Evolutionary conservation across 2,113 vertebrate species (phyloP).

Genomic region (Clupea harengus): DNA sequence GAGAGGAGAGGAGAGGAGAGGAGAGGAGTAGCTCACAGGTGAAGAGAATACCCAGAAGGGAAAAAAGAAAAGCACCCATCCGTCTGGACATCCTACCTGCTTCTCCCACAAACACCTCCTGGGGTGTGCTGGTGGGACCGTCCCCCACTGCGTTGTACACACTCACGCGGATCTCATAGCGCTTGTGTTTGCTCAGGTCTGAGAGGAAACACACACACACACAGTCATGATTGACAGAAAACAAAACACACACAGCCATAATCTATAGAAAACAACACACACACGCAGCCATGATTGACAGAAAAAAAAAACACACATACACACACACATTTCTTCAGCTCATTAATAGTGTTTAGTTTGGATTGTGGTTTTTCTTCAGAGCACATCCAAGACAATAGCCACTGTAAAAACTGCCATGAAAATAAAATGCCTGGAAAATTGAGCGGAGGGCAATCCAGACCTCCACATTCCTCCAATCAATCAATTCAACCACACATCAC

Average conservation of each 20-base stretch:
- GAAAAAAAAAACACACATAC: not conserved
- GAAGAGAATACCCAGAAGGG: too few species aligned
- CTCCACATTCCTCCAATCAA: not conserved
- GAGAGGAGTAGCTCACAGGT: not conserved
- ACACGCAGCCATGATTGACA: not conserved
- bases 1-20: not conserved
- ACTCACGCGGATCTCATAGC: conserved; percentile 93
- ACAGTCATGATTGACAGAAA: not conserved
- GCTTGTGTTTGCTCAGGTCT: conserved; percentile 92
- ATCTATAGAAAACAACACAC: not conserved
- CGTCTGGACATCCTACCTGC: conserved; percentile 75
- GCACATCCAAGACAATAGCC: not conserved
- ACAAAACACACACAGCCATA: not conserved
- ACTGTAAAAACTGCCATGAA: not conserved
- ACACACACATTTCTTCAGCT: not conserved
- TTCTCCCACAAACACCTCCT: conserved; percentile 97
- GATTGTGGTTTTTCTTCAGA: not conserved
- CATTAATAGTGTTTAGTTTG: not conserved
- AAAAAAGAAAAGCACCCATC: not conserved
- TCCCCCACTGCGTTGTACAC: conserved; percentile 92
- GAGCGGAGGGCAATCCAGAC: not conserved
- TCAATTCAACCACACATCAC: not conserved
- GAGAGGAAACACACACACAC: conserved; percentile 33
- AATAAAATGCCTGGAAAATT: conserved; percentile 1
- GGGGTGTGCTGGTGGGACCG: conserved; percentile 83